Evolutionary conservation across 2,797 vertebrate species (phyloP), one percentile per base, ranked within the genome.

Genomic region (Halcyon smyrnensis): DNA sequence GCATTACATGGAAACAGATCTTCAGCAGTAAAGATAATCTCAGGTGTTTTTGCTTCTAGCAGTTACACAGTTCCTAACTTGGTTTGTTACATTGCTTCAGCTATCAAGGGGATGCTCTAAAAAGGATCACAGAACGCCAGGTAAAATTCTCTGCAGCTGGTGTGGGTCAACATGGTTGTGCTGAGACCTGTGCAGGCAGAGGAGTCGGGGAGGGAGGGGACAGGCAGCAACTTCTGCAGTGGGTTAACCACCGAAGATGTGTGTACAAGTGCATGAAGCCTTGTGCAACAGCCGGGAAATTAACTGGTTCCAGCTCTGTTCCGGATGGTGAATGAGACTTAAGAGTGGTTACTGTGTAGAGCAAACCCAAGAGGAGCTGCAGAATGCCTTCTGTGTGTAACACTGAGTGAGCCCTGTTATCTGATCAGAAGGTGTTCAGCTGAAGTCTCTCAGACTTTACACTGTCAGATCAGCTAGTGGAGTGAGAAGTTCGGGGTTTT

Each of bases 111-210:
- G 36, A 32, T 83, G 60, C 76, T 71, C 28, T n/a, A 14, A 63
- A 23, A 63, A 25, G 32, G 45, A 25, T 67, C 14, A 7, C 39
- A 34, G 1, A 59, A 2, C 0, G 32, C 54, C 43, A 11, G 39
- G n/a, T 63, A 14, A 14, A 57, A 14, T 57, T 77, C 56, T 73
- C 3, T 14, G 48, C n/a, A 7, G 62, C 34, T 56, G 1, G 1
- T 1, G 19, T 9, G 39, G 39, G 12, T 27, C n/a, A 12, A 0
- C 0, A 2, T 14, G 8, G 53, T 27, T 64, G 0, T 1, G 25
- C 45, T 9, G 70, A 18, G 70, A 30, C 13, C 56, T 0, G 2
- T 15, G 37, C 76, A 68, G 77, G 54, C 69, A 37, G 81, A 9
- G 27, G 2, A 3, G 8, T 6, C 11, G 19, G 46, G 62, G 67